These are phyloP conservation scores for Papilio machaon DNA, from an alignment of 1,140 invertebrate species.

Conservation along the genomic window DNA sequence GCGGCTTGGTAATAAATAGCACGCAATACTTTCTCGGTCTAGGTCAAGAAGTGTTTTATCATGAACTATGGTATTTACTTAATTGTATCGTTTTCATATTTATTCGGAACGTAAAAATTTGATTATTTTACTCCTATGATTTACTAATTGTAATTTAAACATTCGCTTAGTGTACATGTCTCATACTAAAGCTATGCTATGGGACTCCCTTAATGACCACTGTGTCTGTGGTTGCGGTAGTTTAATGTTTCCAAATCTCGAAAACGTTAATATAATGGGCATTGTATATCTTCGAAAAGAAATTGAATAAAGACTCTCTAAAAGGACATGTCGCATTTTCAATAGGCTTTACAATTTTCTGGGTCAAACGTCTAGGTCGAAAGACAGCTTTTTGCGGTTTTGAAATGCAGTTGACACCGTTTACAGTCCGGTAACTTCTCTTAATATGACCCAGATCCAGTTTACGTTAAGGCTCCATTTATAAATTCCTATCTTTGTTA, in stretches of 20 bases:
- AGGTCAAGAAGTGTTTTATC: background rate
- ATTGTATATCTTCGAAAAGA: background rate
- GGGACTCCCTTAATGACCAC: background rate
- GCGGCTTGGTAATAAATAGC: background rate
- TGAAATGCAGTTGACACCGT: conserved; percentile 3
- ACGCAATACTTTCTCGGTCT: conserved; percentile 3
- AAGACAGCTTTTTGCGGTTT: conserved; percentile 35
- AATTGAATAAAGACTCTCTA: background rate
- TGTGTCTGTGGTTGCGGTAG: background rate
- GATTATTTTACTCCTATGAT: too few species aligned
- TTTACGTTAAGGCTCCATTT: background rate
- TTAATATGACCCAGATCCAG: conserved; percentile 27
- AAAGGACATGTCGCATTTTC: conserved; percentile 30
- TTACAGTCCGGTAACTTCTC: conserved; percentile 1
- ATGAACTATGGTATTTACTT: background rate
- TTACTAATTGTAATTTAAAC: background rate
- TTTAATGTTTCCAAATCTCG: background rate
- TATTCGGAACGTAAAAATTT: background rate
- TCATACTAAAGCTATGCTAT: background rate
- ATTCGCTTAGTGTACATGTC: background rate
- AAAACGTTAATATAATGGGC: background rate
- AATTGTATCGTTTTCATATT: background rate
- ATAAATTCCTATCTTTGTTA: background rate
- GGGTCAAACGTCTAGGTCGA: conserved; percentile 37
- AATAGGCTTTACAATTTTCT: conserved; percentile 34